Evolutionary conservation across 2,797 vertebrate genomes (phyloP).

Genomic region (Siniperca obscura): DNA sequence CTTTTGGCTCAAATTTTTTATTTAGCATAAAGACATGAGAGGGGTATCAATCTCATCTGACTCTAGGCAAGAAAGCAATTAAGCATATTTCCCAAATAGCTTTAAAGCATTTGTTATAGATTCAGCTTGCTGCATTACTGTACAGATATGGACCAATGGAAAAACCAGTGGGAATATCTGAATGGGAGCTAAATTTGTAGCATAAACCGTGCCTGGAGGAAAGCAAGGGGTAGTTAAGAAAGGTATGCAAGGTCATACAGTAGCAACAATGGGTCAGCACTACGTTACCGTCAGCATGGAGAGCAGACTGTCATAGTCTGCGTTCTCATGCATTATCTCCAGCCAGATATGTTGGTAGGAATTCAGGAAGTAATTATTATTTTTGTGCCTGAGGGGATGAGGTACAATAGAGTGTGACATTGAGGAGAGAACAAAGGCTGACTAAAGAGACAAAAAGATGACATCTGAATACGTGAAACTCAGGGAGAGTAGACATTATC

Average conservation of each 20-base stretch:
- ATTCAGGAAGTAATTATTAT: constrained; percentile 99
- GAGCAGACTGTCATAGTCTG: constrained; percentile 97
- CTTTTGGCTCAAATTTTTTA: background rate
- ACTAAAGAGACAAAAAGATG: constrained; percentile 58
- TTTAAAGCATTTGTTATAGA: background rate
- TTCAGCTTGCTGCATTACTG: background rate
- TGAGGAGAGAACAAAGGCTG: constrained; percentile 66
- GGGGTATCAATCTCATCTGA: background rate
- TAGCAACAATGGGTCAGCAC: constrained; percentile 82
- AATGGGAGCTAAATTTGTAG: constrained; percentile 76
- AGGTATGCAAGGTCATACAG: constrained; percentile 60
- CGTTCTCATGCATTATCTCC: constrained; percentile 97
- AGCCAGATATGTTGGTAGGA: constrained; percentile 96
- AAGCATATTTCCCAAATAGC: background rate
- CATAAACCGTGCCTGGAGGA: constrained; percentile 83
- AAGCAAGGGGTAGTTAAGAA: constrained; percentile 42
- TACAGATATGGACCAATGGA: constrained; percentile 86
- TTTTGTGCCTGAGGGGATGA: constrained; percentile 96
- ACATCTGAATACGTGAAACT: constrained; percentile 45
- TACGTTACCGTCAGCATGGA: constrained; percentile 98
- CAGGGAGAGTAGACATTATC: constrained; percentile 14
- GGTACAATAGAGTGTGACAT: constrained; percentile 82
- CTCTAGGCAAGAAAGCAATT: background rate
- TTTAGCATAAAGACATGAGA: background rate
- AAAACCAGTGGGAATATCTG: constrained; percentile 74